Evolutionary conservation across 2,888 invertebrate genomes (phyloP), one percentile per base, ranked within the genome.

Genomic region (Minunthozetes semirufus): DNA sequence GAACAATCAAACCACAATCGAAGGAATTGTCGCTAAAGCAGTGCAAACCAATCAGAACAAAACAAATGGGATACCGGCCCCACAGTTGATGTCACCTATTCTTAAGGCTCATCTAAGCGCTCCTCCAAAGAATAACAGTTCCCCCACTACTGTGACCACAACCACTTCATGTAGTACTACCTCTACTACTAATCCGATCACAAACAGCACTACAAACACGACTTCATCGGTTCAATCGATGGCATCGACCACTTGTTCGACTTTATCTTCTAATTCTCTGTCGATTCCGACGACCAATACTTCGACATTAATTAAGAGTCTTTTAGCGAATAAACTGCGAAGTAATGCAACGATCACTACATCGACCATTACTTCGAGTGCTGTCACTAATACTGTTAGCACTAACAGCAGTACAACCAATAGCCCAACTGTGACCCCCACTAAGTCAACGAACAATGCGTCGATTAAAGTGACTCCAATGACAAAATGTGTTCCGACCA

Each of bases 311-410:
- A 94, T 95, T 83, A 95, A 95, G 85, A 94, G 92, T 85, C 87
- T 96, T 79, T 86, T 96, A 83, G 95, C 95, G 80, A 93, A 91
- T 85, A 96, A 95, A 89, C 93, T 94, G 86, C 75, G 78, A 76
- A 77, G 77, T 75, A 78, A 79, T 75, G 71, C 48, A 22, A 68
- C 27, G 33, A 33, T 33, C 19, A 48, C 61, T 6, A n/a, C 59
- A 19, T n/a, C 22, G 46, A 42, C 59, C 11, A 66, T 8, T 29
- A 27, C 29, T 59, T 50, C n/a, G 5, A 59, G 9, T 8, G 27
- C 27, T 17, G 4, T 19, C 46, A 46, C 29, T 68, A 33, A 33
- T 48, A 70, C 29, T 25, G 42, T 46, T n/a, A 46, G 6, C 72
- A 56, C 48, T 11, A 1, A 3, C 8, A 2, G 17, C 8, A 2